These are phyloP conservation scores for Sebastes schlegelii DNA, from an alignment of 2,113 vertebrate genomes.

Conservation along the genomic window DNA sequence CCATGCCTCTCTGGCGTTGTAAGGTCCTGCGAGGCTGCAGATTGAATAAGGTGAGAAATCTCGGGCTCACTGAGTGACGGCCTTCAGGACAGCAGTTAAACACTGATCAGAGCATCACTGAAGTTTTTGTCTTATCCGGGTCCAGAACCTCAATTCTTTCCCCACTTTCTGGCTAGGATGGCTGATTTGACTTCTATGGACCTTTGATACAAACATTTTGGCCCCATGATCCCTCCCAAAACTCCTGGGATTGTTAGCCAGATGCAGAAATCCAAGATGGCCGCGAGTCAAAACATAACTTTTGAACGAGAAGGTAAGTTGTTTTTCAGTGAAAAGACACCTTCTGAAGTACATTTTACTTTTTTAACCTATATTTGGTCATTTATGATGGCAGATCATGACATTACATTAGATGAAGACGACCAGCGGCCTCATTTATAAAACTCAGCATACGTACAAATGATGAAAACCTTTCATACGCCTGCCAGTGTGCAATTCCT, in stretches of 20 bases:
- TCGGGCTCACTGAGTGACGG: not conserved
- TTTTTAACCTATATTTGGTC: too few species aligned
- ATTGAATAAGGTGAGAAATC: not conserved
- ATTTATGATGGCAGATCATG: too few species aligned
- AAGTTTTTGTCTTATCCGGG: not conserved
- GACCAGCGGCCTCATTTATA: too few species aligned
- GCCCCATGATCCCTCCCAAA: not conserved
- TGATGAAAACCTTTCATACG: too few species aligned
- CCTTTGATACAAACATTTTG: not conserved
- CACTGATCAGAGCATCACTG: too few species aligned
- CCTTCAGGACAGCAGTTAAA: not conserved
- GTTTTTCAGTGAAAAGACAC: too few species aligned
- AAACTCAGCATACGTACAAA: too few species aligned
- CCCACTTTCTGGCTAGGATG: not conserved
- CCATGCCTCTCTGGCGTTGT: constrained; percentile 56
- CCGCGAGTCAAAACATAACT: too few species aligned
- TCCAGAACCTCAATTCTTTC: not conserved
- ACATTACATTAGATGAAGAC: too few species aligned
- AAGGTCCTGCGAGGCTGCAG: constrained; percentile 59
- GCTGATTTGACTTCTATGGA: not conserved
- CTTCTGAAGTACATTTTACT: too few species aligned
- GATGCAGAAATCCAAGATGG: not conserved
- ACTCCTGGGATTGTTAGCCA: not conserved
- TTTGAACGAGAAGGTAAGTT: too few species aligned
- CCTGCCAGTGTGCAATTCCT: too few species aligned